Evolutionary conservation across 2,113 vertebrate species (phyloP), one percentile per base, ranked within the genome.

Genomic region (Oreochromis niloticus): DNA sequence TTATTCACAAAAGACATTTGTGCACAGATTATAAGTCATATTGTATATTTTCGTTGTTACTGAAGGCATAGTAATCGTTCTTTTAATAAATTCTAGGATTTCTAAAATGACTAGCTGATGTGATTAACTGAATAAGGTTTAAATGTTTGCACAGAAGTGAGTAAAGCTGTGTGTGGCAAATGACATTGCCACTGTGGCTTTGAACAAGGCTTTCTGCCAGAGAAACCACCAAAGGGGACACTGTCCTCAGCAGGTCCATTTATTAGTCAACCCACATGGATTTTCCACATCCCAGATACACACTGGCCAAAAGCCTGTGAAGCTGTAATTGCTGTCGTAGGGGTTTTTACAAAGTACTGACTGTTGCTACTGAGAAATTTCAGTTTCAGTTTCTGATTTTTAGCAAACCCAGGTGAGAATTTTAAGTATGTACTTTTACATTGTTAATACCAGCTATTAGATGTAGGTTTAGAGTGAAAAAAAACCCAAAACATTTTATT

Each of bases 121-220:
- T 55, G 68, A 57, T 36, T 13, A 61, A 73, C 50, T 39, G 84
- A 63, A 54, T 59, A 30, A 85, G 85, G 63, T 80, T 84, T 24
- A 73, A 82, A 4, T 87, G 85, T 80, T 88, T 73, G 79, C 54
- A 13, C 71, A 81, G 84, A n/a, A 85, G 79, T 91, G 83, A 63
- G 84, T 88, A 85, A 91, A 89, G 36, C 61, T 73, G 79, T 75
- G 59, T 79, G 61, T 19, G 63, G 52, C 4, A 43, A 88, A 89
- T 84, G 83, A 86, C 85, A 48, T 88, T 68, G 81, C 54, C 59
- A 56, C 85, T 73, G 88, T 43, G 75, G 81, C 85, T 87, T 91
- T 86, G 80, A 87, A 84, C 63, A 71, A 80, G 66, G 61, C 50
- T 89, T 52, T 85, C 73, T 81, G 36, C 36, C 80, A 41, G 73